A percentile compares a stretch with the other conserved stretches of the same genome.
Conservation (phyloP, 2,888 invertebrate genomes). For the Drosophila antonietae region DNA sequence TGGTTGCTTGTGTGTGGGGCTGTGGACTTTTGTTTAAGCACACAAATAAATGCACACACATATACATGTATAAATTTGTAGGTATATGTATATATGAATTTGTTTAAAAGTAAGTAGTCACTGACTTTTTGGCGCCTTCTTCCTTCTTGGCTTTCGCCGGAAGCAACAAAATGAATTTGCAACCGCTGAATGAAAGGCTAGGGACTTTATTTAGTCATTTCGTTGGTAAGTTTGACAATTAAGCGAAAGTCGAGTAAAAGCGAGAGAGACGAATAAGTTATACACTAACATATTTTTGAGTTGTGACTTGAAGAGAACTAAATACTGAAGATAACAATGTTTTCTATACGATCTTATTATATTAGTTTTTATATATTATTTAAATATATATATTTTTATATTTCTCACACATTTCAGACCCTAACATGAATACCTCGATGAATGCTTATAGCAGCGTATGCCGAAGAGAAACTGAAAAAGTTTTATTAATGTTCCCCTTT, state of each 20-base stretch:
- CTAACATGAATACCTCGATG: background rate
- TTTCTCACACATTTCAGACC: background rate
- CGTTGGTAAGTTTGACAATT: slow-evolving; percentile 22
- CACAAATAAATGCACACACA: slow-evolving; percentile 4
- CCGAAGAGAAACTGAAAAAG: background rate
- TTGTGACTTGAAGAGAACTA: background rate
- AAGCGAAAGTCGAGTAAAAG: background rate
- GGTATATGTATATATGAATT: background rate
- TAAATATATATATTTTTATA: background rate
- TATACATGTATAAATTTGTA: no score
- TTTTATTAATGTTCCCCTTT: slow-evolving; percentile 28
- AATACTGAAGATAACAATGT: background rate
- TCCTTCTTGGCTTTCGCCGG: slow-evolving; percentile 26
- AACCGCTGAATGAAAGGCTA: slow-evolving; percentile 20
- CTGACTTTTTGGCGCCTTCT: slow-evolving; percentile 32
- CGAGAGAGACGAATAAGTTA: background rate
- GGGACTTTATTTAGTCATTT: slow-evolving; percentile 33
- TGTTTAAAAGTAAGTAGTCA: slow-evolving; percentile 9
- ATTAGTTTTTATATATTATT: background rate
- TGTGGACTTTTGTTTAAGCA: slow-evolving; percentile 36
- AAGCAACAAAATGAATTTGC: slow-evolving; percentile 47
- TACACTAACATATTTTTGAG: background rate
- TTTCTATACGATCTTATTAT: background rate
- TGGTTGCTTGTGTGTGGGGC: slow-evolving; percentile 1
- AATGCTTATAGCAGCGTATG: background rate